phyloP scores from a whole-genome alignment of 2,113 vertebrate genomes.

The Dasyprocta punctata region DNA sequence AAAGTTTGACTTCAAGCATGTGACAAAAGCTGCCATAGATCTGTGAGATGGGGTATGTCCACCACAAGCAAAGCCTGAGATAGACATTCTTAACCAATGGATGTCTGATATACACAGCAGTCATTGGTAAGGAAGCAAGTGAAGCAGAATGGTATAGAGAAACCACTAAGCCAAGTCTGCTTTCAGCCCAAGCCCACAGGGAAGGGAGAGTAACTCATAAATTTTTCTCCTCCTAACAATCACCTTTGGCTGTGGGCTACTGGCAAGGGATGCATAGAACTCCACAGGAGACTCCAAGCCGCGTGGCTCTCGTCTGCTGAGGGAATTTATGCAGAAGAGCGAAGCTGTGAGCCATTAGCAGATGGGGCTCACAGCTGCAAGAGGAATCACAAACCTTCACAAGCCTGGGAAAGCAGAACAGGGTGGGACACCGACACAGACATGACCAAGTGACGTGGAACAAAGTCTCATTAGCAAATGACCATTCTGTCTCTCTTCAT shows the following conservation, averaged over 20 bases:
- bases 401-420: not conserved
- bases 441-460: not conserved
- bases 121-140: not conserved
- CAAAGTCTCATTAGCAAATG: not conserved
- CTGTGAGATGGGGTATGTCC: not conserved
- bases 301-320: not conserved
- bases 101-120: not conserved
- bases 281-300: not conserved
- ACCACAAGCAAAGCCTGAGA: not conserved
- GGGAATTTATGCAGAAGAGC: not conserved
- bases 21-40: not conserved
- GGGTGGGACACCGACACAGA: not conserved
- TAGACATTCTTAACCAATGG: not conserved
- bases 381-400: no score
- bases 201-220: not conserved
- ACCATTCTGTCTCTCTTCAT: not conserved
- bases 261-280: no score
- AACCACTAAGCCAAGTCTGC: not conserved
- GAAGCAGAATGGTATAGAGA: not conserved
- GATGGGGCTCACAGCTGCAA: not conserved
- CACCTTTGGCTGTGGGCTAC: not conserved
- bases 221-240: accelerated
- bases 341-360: not conserved
- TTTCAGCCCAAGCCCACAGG: not conserved
- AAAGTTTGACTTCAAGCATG: no score